Percentiles rank a stretch among this genome's conserved stretches.
These are phyloP conservation scores for Avahi laniger DNA, from an alignment of 2,797 vertebrate species.

Conservation along the genomic window DNA sequence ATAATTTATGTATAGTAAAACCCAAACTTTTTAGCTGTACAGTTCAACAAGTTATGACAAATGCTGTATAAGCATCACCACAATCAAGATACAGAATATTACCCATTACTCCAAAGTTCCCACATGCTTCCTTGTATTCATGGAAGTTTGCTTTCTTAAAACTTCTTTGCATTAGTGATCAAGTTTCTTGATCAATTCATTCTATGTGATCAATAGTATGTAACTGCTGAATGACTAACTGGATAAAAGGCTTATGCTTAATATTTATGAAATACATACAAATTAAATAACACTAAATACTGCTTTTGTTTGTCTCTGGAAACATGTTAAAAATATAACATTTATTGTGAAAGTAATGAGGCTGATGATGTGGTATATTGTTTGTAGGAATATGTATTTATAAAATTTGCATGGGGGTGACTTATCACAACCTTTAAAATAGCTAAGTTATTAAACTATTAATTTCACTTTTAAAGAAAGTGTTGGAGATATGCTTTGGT, in stretches of 20 bases:
- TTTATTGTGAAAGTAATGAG: neutral
- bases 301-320: neutral
- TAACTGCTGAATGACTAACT: neutral
- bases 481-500: neutral
- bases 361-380: neutral
- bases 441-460: neutral
- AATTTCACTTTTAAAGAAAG: neutral
- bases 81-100: neutral
- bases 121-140: neutral
- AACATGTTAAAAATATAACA: neutral
- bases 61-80: neutral
- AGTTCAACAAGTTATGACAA: neutral
- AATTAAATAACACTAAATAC: neutral
- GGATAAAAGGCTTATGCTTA: neutral
- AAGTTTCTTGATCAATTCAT: neutral
- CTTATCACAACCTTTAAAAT: neutral
- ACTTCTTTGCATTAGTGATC: neutral
- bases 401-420: neutral
- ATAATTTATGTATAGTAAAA: constrained; percentile 1
- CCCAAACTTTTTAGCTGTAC: neutral
- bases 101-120: neutral
- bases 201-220: neutral
- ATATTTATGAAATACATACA: neutral
- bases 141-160: neutral
- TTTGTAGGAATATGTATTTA: neutral